These are phyloP conservation scores for Drepanosiphum platanoidis DNA, from an alignment of 2,888 invertebrate genomes.

Conservation along the genomic window DNA sequence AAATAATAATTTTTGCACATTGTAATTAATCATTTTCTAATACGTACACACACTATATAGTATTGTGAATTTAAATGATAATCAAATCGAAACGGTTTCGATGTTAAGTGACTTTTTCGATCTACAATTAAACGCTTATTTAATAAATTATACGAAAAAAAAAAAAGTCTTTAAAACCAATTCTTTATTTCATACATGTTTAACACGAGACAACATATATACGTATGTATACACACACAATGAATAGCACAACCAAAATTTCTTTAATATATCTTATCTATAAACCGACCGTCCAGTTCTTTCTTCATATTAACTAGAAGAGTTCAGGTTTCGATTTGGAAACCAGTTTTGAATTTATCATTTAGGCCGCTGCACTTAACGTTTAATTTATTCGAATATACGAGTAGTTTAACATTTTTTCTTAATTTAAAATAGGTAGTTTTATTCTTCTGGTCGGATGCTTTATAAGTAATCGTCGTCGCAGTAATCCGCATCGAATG, in stretches of 20 bases:
- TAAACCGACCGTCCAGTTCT: slow-evolving; percentile 9
- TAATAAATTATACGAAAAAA: not conserved
- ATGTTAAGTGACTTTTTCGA: not conserved
- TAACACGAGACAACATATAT: not conserved
- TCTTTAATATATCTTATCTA: slow-evolving; percentile 12
- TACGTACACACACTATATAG: too few species aligned
- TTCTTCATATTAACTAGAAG: not conserved
- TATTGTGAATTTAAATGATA: slow-evolving; percentile 7
- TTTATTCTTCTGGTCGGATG: not conserved
- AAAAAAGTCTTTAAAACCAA: slow-evolving; percentile 1
- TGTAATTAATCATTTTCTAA: too few species aligned
- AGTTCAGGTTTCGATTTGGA: slow-evolving; percentile 18
- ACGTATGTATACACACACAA: not conserved
- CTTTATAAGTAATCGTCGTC: not conserved
- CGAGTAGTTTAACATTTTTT: not conserved
- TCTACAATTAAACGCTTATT: not conserved
- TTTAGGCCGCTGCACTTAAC: not conserved
- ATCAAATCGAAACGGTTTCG: slow-evolving; percentile 3
- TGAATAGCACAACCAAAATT: not conserved
- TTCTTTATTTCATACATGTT: not conserved
- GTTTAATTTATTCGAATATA: slow-evolving; percentile 11
- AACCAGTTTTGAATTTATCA: slow-evolving; percentile 47
- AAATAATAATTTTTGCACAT: too few species aligned
- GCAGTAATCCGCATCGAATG: not conserved
- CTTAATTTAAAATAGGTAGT: not conserved